Evolutionary conservation across 2,888 invertebrate species (phyloP).

Genomic region (Caenorhabditis sinica): DNA sequence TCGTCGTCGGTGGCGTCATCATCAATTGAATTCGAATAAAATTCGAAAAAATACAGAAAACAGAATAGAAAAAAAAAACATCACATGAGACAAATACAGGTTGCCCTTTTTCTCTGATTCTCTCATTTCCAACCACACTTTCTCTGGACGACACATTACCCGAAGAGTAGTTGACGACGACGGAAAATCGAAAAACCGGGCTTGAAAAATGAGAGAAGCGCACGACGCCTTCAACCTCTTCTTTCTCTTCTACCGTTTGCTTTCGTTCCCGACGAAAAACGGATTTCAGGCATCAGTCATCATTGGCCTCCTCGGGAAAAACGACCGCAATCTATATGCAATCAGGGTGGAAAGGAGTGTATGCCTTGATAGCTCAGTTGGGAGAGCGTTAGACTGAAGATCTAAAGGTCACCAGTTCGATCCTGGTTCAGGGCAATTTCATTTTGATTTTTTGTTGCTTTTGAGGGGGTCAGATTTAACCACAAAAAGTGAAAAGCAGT

Average conservation of each 20-base stretch:
- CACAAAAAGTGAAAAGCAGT: conserved; percentile 23
- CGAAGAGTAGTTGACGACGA: conserved; percentile 52
- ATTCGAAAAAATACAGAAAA: conserved; percentile 56
- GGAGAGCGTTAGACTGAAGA: conserved; percentile 84
- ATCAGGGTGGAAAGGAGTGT: not conserved
- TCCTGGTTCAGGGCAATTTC: conserved; percentile 82
- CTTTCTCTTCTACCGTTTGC: conserved; percentile 16
- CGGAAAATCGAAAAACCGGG: conserved; percentile 51
- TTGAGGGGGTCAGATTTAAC: not conserved
- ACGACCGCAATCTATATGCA: not conserved
- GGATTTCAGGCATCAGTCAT: conserved; percentile 8
- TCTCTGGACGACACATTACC: conserved; percentile 40
- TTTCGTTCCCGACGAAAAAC: conserved; percentile 4
- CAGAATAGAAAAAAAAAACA: conserved; percentile 59
- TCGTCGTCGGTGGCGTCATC: conserved; percentile 1
- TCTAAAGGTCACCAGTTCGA: conserved; percentile 84
- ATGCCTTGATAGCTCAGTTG: conserved; percentile 82
- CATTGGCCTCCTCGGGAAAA: not conserved
- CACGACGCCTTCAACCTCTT: conserved; percentile 6
- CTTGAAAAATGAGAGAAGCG: conserved; percentile 50
- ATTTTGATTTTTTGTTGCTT: conserved; percentile 18
- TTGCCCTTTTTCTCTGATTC: conserved; percentile 39
- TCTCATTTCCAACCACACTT: conserved; percentile 11
- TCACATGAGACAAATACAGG: conserved; percentile 65
- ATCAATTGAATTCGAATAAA: conserved; percentile 32